Base-by-base conservation (phyloP, 2,888 invertebrate genomes). In the Stenolophus ochropezus region DNA sequence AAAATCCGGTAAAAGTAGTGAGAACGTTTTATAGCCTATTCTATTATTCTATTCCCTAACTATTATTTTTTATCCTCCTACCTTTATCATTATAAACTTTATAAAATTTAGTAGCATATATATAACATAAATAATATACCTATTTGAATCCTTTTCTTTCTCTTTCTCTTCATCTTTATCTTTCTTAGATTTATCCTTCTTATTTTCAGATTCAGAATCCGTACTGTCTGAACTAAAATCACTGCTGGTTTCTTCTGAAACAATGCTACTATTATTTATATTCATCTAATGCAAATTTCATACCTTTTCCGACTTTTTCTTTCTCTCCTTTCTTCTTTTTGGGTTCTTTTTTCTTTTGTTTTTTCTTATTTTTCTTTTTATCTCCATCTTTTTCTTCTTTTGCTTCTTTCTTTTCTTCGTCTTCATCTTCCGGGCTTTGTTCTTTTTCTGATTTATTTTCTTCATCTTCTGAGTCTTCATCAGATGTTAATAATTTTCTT, bases 381-480 rank as follows among this genome's bases (percentile, higher is more conserved):
- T 92, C 92, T 86, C 90, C 86, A 33, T 85, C 86, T 65, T 87
- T 86, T 20, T 87, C 86, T 76, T 93, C 91, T 85, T 94, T 92
- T 84, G 94, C 93, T 27, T 95, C 95, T 85, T 95, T 94, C 83
- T 94, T 94, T 33, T 93, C 90, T 20, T 90, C 91, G 82, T 93
- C 94, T 23, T 96, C 95, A 80, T 94, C 94, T 61, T 94, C 93
- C 78, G 91, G 89, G 51, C 89, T 90, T 20, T 93, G 93, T 82
- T 94, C 93, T 85, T 95, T 94, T 1, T 91, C 92, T 79, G 95
- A 94, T 88, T 95, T 93, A 82, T 96, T 94, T 83, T 94, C 93
- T 83, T 96, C 96, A 82, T 96, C 95, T 14, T 96, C 96, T 0
- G 95, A 94, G 80, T 96, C 96, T 87, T 96, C 96, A 87, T 96